phyloP scores from a whole-genome alignment of 35 echinoderm and acorn worm genomes.

The Apostichopus californicus region DNA sequence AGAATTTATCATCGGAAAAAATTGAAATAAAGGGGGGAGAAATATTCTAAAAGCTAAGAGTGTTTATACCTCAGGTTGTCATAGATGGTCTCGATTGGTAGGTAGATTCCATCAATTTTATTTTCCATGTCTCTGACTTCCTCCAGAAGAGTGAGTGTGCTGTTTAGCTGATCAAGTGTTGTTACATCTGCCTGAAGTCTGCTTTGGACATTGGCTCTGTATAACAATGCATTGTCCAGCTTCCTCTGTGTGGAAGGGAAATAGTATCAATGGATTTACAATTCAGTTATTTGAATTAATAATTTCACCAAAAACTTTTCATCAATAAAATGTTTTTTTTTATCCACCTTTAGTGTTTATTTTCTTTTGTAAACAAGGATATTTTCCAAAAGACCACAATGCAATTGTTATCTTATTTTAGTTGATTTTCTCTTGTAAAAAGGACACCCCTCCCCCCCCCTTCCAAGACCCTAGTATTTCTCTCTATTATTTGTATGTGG shows the following conservation, averaged over 20 bases:
- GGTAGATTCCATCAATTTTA: constrained; percentile 95
- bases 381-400: too few species aligned
- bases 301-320: neutral
- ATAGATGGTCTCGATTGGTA: constrained; percentile 97
- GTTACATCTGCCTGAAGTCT: constrained; percentile 80
- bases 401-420: too few species aligned
- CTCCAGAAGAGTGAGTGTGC: constrained; percentile 90
- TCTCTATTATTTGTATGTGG: too few species aligned
- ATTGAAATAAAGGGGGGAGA: too few species aligned
- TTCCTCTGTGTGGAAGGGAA: constrained; percentile 65
- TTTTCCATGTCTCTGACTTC: constrained; percentile 99
- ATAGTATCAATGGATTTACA: neutral
- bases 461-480: too few species aligned
- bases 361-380: too few species aligned
- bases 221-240: constrained; percentile 91
- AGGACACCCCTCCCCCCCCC: too few species aligned
- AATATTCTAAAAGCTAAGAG: too few species aligned
- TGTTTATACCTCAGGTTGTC: constrained; percentile 77
- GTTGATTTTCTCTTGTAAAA: too few species aligned
- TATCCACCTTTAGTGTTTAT: too few species aligned
- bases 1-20: too few species aligned
- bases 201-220: constrained; percentile 70
- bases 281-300: neutral
- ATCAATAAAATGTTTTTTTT: too few species aligned
- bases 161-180: constrained; percentile 92